A percentile compares a stretch with the other conserved stretches of the same genome.
Conservation (phyloP, 1,140 invertebrate genomes). For the Neelides sp. region DNA sequence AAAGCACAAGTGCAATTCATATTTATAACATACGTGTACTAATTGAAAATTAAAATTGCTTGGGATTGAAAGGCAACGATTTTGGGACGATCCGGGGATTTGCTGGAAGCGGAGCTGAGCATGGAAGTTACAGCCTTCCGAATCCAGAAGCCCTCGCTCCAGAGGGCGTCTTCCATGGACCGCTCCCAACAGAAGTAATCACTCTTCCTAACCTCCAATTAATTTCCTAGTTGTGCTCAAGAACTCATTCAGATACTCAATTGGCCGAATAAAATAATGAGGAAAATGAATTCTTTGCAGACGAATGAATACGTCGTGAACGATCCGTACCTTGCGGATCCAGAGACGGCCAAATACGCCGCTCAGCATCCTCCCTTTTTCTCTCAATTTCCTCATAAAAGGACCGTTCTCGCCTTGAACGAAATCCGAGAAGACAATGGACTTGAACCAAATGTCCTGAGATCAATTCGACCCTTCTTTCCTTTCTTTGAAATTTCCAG, state of each 20-base stretch:
- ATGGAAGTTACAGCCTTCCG: constrained; percentile 1
- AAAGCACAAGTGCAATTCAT: no score
- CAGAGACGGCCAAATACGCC: constrained; percentile 28
- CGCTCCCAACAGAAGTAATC: constrained; percentile 27
- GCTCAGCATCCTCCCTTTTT: constrained; percentile 30
- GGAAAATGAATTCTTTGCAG: background rate
- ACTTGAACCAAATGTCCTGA: constrained; percentile 27
- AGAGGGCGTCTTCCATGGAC: constrained; percentile 27
- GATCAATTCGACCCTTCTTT: constrained; percentile 31
- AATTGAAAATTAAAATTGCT: no score
- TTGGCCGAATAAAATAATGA: background rate
- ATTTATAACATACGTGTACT: no score
- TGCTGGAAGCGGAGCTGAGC: background rate
- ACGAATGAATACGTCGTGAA: constrained; percentile 21
- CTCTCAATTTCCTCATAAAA: constrained; percentile 28
- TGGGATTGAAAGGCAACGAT: constrained; percentile 20
- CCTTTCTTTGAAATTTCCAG: constrained; percentile 31
- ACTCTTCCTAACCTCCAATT: no score
- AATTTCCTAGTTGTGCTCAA: background rate
- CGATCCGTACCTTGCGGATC: constrained; percentile 29
- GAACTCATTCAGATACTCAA: background rate
- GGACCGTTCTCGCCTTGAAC: constrained; percentile 28
- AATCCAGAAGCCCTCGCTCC: constrained; percentile 27
- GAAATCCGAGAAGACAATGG: constrained; percentile 28
- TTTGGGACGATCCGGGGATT: constrained; percentile 16